A percentile compares a stretch with the other conserved stretches of the same genome.
phyloP scores from a whole-genome alignment of 2,113 vertebrate species.

The Hystrix brachyura region DNA sequence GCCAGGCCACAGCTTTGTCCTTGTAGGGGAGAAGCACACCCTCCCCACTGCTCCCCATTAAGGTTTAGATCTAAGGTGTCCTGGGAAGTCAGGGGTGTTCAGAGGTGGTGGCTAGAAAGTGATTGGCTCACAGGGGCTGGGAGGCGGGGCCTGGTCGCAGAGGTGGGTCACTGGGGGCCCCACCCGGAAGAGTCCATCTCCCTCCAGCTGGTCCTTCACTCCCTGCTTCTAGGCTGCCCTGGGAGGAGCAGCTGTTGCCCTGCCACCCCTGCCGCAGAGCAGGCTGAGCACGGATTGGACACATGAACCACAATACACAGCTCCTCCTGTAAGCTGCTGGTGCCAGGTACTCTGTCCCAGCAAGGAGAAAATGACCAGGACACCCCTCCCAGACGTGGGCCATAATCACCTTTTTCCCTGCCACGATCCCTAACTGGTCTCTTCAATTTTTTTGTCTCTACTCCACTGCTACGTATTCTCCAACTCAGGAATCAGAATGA shows the following conservation, averaged over 20 bases:
- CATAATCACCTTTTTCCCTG: neutral
- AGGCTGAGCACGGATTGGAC: fast-evolving
- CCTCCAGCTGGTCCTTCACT: neutral
- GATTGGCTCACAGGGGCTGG: neutral
- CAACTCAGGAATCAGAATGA: neutral
- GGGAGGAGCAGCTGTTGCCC: neutral
- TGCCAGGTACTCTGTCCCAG: neutral
- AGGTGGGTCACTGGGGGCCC: neutral
- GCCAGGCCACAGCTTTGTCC: neutral
- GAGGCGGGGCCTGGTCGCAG: neutral
- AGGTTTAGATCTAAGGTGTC: neutral
- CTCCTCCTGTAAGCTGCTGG: neutral
- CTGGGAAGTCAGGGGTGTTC: too few relatives aligned
- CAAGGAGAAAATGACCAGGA: neutral
- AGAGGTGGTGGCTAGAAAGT: neutral
- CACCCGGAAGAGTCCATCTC: neutral
- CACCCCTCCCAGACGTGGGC: neutral
- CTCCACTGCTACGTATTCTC: neutral
- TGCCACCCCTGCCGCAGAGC: neutral
- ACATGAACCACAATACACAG: neutral
- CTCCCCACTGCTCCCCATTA: neutral
- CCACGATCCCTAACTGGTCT: neutral
- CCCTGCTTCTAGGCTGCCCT: neutral
- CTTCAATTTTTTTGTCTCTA: neutral
- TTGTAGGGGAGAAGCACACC: too few relatives aligned